Percentiles rank a stretch among this genome's conserved stretches.
These are phyloP conservation scores for Noctilio leporinus DNA, from an alignment of 2,113 vertebrate species.

Conservation along the genomic window DNA sequence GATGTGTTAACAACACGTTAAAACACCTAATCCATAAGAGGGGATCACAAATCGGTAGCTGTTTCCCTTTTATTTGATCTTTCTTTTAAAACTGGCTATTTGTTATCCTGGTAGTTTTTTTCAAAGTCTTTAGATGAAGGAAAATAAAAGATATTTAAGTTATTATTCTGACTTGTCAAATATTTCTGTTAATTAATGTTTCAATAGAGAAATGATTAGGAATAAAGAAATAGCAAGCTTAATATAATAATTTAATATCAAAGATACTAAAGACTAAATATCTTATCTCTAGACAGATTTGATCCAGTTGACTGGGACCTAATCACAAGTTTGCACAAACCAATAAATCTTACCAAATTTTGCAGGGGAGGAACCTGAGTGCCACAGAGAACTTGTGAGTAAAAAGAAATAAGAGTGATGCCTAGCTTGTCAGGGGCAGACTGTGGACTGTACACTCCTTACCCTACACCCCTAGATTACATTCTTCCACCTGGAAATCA, in stretches of 20 bases:
- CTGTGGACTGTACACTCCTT: rapidly evolving
- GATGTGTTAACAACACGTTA: neutral
- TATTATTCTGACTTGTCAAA: neutral
- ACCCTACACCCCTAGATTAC: rapidly evolving
- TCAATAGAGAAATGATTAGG: neutral
- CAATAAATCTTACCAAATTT: neutral
- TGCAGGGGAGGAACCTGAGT: neutral
- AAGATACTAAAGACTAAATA: neutral
- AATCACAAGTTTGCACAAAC: neutral
- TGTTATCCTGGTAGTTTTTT: neutral
- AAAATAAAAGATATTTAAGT: neutral
- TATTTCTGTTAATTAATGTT: neutral
- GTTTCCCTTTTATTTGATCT: neutral
- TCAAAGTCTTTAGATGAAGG: neutral
- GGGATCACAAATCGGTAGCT: neutral
- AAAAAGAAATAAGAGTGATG: neutral
- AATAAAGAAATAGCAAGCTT: neutral
- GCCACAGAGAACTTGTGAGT: neutral
- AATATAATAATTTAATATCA: neutral
- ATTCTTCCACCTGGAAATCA: neutral
- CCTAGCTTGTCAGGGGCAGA: neutral
- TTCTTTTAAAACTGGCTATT: neutral
- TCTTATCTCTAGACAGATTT: neutral
- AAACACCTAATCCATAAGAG: neutral
- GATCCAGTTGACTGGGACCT: neutral